Conservation (phyloP, 2,888 invertebrate genomes). For the Hirtodrosophila alboralis region DNA sequence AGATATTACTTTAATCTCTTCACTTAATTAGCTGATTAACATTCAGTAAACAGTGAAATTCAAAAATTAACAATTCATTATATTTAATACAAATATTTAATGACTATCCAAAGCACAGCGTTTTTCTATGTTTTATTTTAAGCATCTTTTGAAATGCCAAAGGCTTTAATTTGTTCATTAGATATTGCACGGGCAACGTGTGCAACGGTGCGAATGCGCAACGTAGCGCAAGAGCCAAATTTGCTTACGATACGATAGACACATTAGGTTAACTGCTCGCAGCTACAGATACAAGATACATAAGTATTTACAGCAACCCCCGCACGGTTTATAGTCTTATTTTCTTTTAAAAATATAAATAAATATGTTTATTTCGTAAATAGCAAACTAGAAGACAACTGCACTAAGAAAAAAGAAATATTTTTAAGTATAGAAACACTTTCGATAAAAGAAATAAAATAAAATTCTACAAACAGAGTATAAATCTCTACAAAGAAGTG, state of each 20-base stretch:
- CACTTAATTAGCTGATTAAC: too few species aligned
- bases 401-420: too few species aligned
- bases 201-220: conserved; percentile 56
- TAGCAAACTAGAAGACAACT: conserved; percentile 1
- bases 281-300: background rate
- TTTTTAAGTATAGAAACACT: too few species aligned
- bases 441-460: too few species aligned
- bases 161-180: conserved; percentile 11
- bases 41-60: too few species aligned
- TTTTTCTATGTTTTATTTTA: conserved; percentile 19
- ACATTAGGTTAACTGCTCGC: conserved; percentile 9
- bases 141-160: conserved; percentile 15
- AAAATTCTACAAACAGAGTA: too few species aligned
- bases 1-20: too few species aligned
- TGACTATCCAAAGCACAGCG: background rate
- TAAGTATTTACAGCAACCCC: background rate
- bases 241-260: background rate
- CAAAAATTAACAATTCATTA: too few species aligned
- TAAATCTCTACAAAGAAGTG: too few species aligned
- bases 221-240: conserved; percentile 7
- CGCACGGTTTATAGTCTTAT: background rate
- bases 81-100: background rate
- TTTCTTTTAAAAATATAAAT: background rate
- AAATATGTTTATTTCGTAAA: conserved; percentile 34
- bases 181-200: conserved; percentile 21